Conservation (phyloP, 2,113 vertebrate species). For the Leucoraja erinaceus region DNA sequence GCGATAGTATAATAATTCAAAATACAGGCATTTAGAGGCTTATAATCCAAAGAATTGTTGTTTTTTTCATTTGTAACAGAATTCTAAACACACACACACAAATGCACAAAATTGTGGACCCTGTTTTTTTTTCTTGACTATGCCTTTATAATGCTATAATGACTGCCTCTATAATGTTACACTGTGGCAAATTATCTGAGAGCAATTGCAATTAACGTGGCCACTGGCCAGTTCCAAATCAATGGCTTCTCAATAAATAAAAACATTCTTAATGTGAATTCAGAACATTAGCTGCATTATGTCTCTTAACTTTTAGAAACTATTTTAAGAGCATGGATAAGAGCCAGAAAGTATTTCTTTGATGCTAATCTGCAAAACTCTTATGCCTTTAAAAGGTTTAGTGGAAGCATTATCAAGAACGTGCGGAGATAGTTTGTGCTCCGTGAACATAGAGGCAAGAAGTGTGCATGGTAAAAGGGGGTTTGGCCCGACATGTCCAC, state of each 20-base stretch:
- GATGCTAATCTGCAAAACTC: neutral
- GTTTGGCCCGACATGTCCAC: too few relatives aligned
- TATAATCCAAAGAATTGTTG: neutral
- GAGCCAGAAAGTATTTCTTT: neutral
- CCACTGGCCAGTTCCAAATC: neutral
- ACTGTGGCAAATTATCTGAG: neutral
- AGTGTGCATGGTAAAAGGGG: too few relatives aligned
- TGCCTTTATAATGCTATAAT: neutral
- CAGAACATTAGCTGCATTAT: neutral
- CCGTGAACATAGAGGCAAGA: too few relatives aligned
- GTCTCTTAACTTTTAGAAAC: neutral
- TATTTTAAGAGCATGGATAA: neutral
- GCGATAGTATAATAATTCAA: neutral
- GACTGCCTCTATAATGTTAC: neutral
- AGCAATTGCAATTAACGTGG: neutral
- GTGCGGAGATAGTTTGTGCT: neutral
- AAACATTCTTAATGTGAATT: neutral
- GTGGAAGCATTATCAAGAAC: neutral
- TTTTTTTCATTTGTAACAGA: neutral
- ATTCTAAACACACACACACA: neutral
- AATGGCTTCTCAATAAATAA: neutral
- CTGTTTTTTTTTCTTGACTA: neutral
- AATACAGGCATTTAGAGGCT: neutral
- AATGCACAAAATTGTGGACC: neutral
- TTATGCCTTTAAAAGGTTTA: neutral